These are phyloP conservation scores for Nothobranchius kuhntae DNA, from an alignment of 2,113 vertebrate genomes.

Conservation along the genomic window DNA sequence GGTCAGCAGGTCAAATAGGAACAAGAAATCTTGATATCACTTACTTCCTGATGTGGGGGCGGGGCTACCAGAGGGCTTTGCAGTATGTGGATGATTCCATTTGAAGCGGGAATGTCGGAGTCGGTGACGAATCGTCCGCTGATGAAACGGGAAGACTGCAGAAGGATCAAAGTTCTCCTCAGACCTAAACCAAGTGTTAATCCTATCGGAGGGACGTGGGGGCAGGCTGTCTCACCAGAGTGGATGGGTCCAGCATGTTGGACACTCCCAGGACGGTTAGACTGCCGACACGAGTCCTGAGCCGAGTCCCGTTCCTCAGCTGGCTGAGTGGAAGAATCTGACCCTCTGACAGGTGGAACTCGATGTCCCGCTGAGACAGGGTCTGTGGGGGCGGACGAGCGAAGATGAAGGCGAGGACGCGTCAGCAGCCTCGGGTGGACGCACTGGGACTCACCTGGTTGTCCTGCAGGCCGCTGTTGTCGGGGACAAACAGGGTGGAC, in stretches of 20 bases:
- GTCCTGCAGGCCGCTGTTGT: constrained; percentile 78
- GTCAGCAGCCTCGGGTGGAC: rapidly evolving
- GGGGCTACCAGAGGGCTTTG: constrained; percentile 86
- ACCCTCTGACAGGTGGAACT: constrained; percentile 85
- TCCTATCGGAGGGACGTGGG: not conserved
- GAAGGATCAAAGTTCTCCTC: constrained; percentile 29
- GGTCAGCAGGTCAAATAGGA: not conserved
- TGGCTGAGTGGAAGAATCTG: constrained; percentile 77
- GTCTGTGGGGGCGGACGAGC: constrained; percentile 73
- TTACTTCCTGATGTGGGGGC: constrained; percentile 75
- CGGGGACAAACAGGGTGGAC: constrained; percentile 89
- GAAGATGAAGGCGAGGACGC: not conserved
- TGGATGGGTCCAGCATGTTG: constrained; percentile 59
- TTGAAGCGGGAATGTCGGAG: constrained; percentile 87
- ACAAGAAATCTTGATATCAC: constrained; percentile 14
- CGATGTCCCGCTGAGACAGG: constrained; percentile 85
- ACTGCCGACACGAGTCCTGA: constrained; percentile 82
- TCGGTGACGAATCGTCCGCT: constrained; percentile 83
- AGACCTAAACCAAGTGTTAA: no score
- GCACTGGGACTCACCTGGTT: constrained; percentile 81
- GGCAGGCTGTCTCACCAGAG: constrained; percentile 57
- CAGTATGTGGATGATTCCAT: constrained; percentile 92
- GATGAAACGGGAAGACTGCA: constrained; percentile 80
- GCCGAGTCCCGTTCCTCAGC: constrained; percentile 83
- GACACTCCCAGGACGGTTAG: constrained; percentile 77